phyloP scores from a whole-genome alignment of 2,113 vertebrate genomes.

The Syrmaticus mikado region DNA sequence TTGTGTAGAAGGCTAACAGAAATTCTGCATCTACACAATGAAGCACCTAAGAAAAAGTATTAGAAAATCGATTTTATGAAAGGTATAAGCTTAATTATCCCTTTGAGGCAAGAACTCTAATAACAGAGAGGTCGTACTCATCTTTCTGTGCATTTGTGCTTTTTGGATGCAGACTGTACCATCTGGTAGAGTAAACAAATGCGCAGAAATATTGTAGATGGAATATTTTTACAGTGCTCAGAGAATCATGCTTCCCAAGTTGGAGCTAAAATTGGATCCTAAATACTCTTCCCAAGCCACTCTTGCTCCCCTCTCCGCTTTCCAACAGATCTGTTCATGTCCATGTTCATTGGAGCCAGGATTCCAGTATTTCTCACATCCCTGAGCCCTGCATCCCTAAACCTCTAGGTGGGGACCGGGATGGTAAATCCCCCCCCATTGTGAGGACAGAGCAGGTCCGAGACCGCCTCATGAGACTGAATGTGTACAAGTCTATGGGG shows the following conservation, averaged over 20 bases:
- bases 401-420: too few relatives aligned
- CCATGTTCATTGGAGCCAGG: too few relatives aligned
- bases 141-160: background rate
- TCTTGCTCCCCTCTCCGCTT: background rate
- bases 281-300: background rate
- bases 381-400: too few relatives aligned
- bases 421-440: too few relatives aligned
- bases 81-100: background rate
- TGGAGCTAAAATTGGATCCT: background rate
- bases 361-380: too few relatives aligned
- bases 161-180: background rate
- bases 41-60: background rate
- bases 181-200: background rate
- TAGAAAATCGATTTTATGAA: background rate
- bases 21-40: background rate
- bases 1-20: background rate
- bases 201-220: background rate
- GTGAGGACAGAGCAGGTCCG: too few relatives aligned
- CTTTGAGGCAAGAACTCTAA: background rate
- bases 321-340: background rate
- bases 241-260: background rate
- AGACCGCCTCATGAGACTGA: too few relatives aligned
- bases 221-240: background rate
- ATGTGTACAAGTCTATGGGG: too few relatives aligned
- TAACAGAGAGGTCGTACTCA: background rate